phyloP scores from a whole-genome alignment of 1,140 invertebrate species.

The Spodoptera litura region DNA sequence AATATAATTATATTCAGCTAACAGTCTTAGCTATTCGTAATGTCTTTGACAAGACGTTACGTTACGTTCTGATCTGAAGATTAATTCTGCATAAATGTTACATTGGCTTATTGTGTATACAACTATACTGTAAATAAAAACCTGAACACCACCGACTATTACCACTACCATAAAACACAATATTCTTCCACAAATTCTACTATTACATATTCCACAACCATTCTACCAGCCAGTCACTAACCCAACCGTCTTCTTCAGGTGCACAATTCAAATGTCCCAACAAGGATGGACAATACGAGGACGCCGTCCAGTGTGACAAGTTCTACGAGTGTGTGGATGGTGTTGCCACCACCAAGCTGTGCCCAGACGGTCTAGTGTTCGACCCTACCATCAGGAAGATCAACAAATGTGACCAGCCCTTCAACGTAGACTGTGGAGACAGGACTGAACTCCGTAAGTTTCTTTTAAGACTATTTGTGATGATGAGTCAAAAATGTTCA shows the following conservation, averaged over 20 bases:
- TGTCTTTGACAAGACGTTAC: no score
- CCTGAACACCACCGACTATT: no score
- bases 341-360: slow-evolving; percentile 90
- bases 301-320: slow-evolving; percentile 93
- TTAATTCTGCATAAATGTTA: no score
- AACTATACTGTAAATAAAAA: no score
- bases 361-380: slow-evolving; percentile 95
- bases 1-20: no score
- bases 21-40: no score
- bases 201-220: neutral
- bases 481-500: no score
- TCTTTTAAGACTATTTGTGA: neutral
- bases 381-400: slow-evolving; percentile 93
- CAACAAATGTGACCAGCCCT: slow-evolving; percentile 96
- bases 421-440: slow-evolving; percentile 95
- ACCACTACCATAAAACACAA: no score
- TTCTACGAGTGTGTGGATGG: slow-evolving; percentile 93
- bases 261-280: slow-evolving; percentile 92
- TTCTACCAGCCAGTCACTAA: neutral
- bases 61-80: no score
- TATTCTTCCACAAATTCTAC: slow-evolving; percentile 8
- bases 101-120: no score
- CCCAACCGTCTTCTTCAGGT: slow-evolving; percentile 75
- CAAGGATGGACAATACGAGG: slow-evolving; percentile 92
- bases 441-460: slow-evolving; percentile 95